phyloP scores from a whole-genome alignment of 2,113 vertebrate genomes.

The Marmota monax region DNA sequence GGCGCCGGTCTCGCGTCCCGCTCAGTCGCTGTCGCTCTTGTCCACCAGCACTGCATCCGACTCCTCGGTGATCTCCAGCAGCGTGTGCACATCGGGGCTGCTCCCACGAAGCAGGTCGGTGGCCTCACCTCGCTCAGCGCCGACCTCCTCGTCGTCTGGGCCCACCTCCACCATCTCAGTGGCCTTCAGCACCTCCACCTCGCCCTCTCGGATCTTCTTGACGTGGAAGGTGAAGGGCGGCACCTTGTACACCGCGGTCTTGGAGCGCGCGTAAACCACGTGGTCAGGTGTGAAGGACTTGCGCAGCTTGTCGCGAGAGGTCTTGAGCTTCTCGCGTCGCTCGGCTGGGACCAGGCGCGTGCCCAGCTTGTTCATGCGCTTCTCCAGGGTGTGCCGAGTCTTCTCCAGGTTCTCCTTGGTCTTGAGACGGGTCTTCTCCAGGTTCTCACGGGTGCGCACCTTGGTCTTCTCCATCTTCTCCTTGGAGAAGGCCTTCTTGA shows the following conservation, averaged over 20 bases:
- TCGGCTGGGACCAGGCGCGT: slow-evolving; percentile 95
- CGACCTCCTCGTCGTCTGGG: slow-evolving; percentile 84
- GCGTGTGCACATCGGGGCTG: slow-evolving; percentile 91
- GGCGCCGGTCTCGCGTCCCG: slow-evolving; percentile 57
- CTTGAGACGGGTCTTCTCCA: slow-evolving; percentile 95
- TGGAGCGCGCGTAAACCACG: slow-evolving; percentile 93
- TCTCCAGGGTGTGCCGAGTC: slow-evolving; percentile 95
- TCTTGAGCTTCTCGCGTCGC: slow-evolving; percentile 95
- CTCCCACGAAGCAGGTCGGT: slow-evolving; percentile 93
- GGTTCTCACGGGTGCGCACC: slow-evolving; percentile 91
- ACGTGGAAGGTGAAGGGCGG: slow-evolving; percentile 99
- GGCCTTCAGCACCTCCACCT: slow-evolving; percentile 91
- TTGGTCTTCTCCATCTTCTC: slow-evolving; percentile 96
- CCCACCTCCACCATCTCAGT: slow-evolving; percentile 94
- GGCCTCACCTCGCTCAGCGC: slow-evolving; percentile 87
- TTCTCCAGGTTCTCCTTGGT: slow-evolving; percentile 98
- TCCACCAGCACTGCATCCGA: slow-evolving; percentile 92
- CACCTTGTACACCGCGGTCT: slow-evolving; percentile 96
- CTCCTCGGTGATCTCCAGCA: slow-evolving; percentile 95
- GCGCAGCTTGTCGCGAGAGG: slow-evolving; percentile 95
- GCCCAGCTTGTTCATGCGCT: slow-evolving; percentile 96
- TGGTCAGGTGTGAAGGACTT: slow-evolving; percentile 97
- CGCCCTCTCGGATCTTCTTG: slow-evolving; percentile 97
- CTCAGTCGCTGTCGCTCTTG: slow-evolving; percentile 91
- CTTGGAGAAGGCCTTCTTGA: slow-evolving; percentile 98